A percentile compares a stretch with the other conserved stretches of the same genome.
Evolutionary conservation across 2,888 invertebrate species (phyloP).

Genomic region (Leptopilina syphax): DNA sequence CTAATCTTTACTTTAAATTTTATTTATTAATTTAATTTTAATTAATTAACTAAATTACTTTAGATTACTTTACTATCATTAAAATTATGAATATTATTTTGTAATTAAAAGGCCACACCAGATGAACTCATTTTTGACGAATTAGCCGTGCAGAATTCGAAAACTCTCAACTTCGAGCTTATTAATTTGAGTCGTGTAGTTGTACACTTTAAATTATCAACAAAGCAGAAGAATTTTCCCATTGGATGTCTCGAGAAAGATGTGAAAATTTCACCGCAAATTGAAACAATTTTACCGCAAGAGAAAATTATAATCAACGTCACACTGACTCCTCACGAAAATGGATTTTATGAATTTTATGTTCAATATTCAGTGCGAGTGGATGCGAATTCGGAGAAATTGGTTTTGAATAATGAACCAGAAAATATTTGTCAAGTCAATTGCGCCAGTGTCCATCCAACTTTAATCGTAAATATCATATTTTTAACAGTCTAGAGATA

Average conservation of each 20-base stretch:
- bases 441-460: conserved; percentile 71
- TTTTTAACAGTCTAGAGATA: neutral
- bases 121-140: conserved; percentile 70
- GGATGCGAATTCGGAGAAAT: conserved; percentile 55
- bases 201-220: conserved; percentile 70
- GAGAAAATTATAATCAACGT: conserved; percentile 66
- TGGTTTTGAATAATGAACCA: conserved; percentile 53
- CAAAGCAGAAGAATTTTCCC: conserved; percentile 54
- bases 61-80: too few species aligned
- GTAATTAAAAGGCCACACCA: conserved; percentile 72
- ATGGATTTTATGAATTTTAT: conserved; percentile 68
- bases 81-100: neutral
- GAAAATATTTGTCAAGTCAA: conserved; percentile 62
- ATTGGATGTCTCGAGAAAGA: conserved; percentile 55
- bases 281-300: conserved; percentile 66
- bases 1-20: too few species aligned
- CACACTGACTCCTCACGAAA: conserved; percentile 63
- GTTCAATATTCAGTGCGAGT: conserved; percentile 71
- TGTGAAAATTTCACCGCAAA: conserved; percentile 61
- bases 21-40: too few species aligned
- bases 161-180: conserved; percentile 69
- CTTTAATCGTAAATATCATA: conserved; percentile 67
- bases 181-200: conserved; percentile 75
- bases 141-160: conserved; percentile 63
- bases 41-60: too few species aligned